Percentiles rank a stretch among this genome's conserved stretches.
Evolutionary conservation across 2,113 vertebrate genomes (phyloP).

Genomic region (Chloebia gouldiae): DNA sequence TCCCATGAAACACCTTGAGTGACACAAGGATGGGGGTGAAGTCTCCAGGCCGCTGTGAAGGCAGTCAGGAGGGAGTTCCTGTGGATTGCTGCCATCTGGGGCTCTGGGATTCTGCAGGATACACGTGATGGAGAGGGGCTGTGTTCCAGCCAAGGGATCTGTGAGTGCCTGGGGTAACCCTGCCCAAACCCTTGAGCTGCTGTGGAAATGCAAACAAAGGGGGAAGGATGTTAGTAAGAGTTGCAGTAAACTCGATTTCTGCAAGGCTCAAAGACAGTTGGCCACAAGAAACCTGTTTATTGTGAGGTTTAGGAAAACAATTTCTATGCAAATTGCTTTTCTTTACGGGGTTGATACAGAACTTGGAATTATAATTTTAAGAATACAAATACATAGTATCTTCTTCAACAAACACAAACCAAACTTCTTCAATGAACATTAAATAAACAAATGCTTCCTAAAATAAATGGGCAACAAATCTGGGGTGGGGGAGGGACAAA

Average conservation of each 20-base stretch:
- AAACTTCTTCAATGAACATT: neutral
- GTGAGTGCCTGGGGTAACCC: neutral
- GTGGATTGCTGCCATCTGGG: neutral
- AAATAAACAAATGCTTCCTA: slow-evolving; percentile 1
- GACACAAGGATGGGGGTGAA: neutral
- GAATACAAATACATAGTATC: neutral
- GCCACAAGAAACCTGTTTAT: slow-evolving; percentile 52
- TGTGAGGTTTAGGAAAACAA: slow-evolving; percentile 43
- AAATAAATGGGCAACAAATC: neutral
- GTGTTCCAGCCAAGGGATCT: neutral
- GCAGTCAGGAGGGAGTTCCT: rapidly evolving
- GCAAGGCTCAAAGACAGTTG: neutral
- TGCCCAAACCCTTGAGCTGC: neutral
- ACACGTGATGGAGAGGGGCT: neutral
- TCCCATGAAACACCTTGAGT: neutral
- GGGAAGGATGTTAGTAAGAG: neutral
- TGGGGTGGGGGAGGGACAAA: neutral
- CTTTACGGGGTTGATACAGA: neutral
- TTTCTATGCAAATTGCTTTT: neutral
- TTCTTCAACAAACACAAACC: neutral
- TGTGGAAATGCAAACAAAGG: neutral
- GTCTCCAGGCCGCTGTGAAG: neutral
- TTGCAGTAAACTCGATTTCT: neutral
- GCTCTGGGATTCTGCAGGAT: neutral
- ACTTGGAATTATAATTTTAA: neutral